Conservation (phyloP, 2,888 invertebrate genomes). For the Limulus polyphemus region DNA sequence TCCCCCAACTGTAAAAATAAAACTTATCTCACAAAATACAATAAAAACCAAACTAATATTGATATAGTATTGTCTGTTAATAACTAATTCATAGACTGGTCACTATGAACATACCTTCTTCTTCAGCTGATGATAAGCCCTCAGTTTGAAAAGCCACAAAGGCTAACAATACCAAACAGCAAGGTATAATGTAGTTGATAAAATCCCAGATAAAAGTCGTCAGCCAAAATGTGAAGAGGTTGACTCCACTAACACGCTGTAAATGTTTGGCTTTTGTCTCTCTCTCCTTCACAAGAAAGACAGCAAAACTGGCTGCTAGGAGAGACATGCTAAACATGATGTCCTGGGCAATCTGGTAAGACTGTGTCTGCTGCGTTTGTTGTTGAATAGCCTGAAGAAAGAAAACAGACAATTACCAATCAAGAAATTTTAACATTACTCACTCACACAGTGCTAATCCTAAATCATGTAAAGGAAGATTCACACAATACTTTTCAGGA, state of each 20-base stretch:
- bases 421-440: not conserved
- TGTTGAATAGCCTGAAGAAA: constrained; percentile 11
- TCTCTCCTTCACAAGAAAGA: constrained; percentile 50
- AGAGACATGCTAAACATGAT: constrained; percentile 51
- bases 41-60: too few species aligned
- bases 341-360: constrained; percentile 35
- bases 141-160: constrained; percentile 53
- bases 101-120: constrained; percentile 41
- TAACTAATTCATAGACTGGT: not conserved
- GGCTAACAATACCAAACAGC: constrained; percentile 46
- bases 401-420: not conserved
- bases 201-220: constrained; percentile 55
- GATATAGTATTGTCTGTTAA: not conserved
- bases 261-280: constrained; percentile 53
- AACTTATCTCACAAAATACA: too few species aligned
- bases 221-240: constrained; percentile 54
- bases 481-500: too few species aligned
- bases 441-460: too few species aligned
- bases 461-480: too few species aligned
- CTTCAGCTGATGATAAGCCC: constrained; percentile 44
- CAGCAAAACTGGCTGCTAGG: constrained; percentile 40
- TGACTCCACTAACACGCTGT: constrained; percentile 58
- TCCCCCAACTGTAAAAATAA: too few species aligned
- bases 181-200: constrained; percentile 48
- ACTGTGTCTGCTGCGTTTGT: constrained; percentile 13